Percentiles rank a stretch among this genome's conserved stretches.
Conservation (phyloP, 2,797 vertebrate species). For the Gorsachius magnificus region DNA sequence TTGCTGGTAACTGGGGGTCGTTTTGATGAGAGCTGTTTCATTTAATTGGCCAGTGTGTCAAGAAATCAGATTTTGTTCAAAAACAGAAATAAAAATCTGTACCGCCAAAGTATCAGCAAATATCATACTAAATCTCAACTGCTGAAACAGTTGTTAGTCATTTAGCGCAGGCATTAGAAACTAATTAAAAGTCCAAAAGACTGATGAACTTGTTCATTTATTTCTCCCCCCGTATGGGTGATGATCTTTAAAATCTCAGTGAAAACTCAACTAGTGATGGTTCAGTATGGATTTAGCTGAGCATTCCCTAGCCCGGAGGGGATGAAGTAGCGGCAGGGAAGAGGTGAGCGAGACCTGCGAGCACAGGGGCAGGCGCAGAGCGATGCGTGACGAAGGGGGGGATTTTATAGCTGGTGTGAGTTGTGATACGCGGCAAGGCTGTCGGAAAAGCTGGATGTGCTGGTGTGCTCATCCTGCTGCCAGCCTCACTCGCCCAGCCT, state of each 20-base stretch:
- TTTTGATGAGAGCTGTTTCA: neutral
- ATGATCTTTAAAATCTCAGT: neutral
- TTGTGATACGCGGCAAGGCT: neutral
- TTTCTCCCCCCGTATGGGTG: neutral
- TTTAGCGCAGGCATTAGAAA: neutral
- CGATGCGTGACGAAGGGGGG: neutral
- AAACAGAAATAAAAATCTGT: neutral
- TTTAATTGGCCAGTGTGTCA: neutral
- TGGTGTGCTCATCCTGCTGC: neutral
- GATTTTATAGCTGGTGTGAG: neutral
- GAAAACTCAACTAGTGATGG: neutral
- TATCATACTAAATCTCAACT: neutral
- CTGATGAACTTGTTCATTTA: neutral
- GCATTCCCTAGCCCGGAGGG: neutral
- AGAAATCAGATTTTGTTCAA: neutral
- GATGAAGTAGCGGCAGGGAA: neutral
- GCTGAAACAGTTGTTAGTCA: neutral
- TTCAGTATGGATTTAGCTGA: neutral
- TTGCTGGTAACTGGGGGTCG: neutral
- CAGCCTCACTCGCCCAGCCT: neutral
- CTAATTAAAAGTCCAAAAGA: neutral
- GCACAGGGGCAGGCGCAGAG: neutral
- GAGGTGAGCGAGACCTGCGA: neutral
- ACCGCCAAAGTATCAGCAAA: neutral
- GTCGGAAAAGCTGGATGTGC: neutral